These are phyloP conservation scores for Drosophila fungiperda DNA, from an alignment of 2,888 invertebrate genomes.

Conservation along the genomic window DNA sequence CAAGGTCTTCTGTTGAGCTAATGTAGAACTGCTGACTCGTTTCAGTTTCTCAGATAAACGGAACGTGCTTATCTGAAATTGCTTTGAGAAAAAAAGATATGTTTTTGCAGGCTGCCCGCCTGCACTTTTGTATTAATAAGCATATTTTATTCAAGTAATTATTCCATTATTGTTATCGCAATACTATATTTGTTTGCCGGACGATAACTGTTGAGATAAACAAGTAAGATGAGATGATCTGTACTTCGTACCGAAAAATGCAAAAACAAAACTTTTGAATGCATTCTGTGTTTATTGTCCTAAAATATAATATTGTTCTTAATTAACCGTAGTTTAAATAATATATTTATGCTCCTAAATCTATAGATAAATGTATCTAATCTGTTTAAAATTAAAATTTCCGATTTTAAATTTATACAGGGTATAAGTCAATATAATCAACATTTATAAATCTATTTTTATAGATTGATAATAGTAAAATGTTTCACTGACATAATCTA, in stretches of 20 bases:
- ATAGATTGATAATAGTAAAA: not conserved
- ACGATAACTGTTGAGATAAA: not conserved
- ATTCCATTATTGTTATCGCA: slow-evolving; percentile 24
- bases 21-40: slow-evolving; percentile 7
- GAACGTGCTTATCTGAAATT: slow-evolving; percentile 33
- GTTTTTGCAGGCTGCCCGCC: slow-evolving; percentile 22
- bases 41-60: slow-evolving; percentile 27
- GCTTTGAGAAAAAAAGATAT: slow-evolving; percentile 8
- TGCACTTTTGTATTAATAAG: slow-evolving; percentile 25
- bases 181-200: slow-evolving; percentile 25
- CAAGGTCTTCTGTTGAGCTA: slow-evolving; percentile 25
- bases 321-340: not conserved
- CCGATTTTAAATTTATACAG: not conserved
- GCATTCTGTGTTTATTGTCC: not conserved
- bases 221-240: not conserved
- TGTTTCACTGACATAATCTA: not conserved
- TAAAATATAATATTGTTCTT: not conserved
- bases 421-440: not conserved
- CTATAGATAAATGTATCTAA: not conserved
- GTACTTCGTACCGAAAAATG: not conserved
- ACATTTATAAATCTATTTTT: slow-evolving; percentile 17
- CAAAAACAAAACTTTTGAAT: not conserved
- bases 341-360: not conserved
- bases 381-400: not conserved
- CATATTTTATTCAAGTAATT: slow-evolving; percentile 15